Conservation (phyloP, 2,113 vertebrate species). For the Zosterops japonicus region DNA sequence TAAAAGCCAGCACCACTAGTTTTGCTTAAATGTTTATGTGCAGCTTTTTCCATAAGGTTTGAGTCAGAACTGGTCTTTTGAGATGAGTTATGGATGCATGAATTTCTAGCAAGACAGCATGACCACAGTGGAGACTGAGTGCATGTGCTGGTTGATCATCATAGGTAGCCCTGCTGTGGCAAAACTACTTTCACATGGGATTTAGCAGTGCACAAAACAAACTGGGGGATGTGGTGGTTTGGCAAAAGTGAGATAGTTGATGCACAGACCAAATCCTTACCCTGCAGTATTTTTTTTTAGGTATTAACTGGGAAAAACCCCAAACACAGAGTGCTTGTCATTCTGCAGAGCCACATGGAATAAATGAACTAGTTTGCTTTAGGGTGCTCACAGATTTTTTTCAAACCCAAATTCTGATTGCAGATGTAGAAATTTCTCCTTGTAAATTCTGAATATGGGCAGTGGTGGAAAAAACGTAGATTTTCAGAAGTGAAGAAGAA, state of each 20-base stretch:
- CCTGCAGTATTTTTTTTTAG: neutral
- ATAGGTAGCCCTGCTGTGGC: slow-evolving; percentile 34
- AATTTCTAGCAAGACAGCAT: neutral
- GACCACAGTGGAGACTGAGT: neutral
- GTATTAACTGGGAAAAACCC: neutral
- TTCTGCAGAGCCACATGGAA: neutral
- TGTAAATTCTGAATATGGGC: neutral
- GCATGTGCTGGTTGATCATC: neutral
- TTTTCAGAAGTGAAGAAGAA: neutral
- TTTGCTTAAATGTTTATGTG: neutral
- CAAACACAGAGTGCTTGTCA: neutral
- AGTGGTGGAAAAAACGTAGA: neutral
- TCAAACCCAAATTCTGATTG: neutral
- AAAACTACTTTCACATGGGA: slow-evolving; percentile 18
- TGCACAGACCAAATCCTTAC: neutral
- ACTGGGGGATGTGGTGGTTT: neutral
- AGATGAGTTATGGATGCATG: neutral
- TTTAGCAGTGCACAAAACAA: neutral
- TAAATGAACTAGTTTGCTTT: neutral
- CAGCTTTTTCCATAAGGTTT: neutral
- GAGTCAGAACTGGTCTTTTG: slow-evolving; percentile 6
- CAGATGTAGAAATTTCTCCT: neutral
- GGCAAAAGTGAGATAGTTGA: neutral
- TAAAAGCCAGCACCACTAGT: neutral
- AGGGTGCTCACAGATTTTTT: neutral